Conservation (phyloP, 1,140 invertebrate genomes). For the Ganaspis sp. region DNA sequence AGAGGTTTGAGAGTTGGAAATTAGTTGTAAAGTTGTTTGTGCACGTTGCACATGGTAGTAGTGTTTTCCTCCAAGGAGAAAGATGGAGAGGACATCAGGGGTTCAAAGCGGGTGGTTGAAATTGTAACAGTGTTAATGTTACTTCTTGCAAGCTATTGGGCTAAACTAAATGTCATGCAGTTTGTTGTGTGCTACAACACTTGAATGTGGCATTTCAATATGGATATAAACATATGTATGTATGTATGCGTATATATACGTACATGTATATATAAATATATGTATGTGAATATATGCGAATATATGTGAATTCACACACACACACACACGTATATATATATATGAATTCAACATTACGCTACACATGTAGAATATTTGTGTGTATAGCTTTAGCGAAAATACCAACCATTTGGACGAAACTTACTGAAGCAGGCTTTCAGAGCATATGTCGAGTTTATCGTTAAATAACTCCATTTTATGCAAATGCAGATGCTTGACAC, state of each 20-base stretch:
- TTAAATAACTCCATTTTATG: too few species aligned
- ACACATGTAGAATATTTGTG: too few species aligned
- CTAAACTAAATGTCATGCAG: slow-evolving; percentile 35
- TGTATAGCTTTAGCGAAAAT: not conserved
- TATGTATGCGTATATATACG: too few species aligned
- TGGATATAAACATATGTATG: not conserved
- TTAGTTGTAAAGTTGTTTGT: slow-evolving; percentile 31
- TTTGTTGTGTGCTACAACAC: not conserved
- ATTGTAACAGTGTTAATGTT: slow-evolving; percentile 46
- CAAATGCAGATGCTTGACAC: too few species aligned
- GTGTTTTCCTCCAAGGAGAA: slow-evolving; percentile 31
- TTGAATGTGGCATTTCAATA: not conserved
- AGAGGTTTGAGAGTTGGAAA: slow-evolving; percentile 4
- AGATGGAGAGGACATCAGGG: slow-evolving; percentile 8
- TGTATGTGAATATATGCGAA: too few species aligned
- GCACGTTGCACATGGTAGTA: slow-evolving; percentile 39
- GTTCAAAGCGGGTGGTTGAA: slow-evolving; percentile 24
- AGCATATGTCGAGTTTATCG: too few species aligned
- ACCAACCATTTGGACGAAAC: too few species aligned
- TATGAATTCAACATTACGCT: too few species aligned
- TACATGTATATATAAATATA: too few species aligned
- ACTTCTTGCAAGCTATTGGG: slow-evolving; percentile 46
- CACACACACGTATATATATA: too few species aligned
- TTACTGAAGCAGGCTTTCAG: too few species aligned
- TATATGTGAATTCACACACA: too few species aligned